Percentiles rank a stretch among this genome's conserved stretches.
These are phyloP conservation scores for Sebastes paucispinis DNA, from an alignment of 2,797 vertebrate species.

Conservation along the genomic window DNA sequence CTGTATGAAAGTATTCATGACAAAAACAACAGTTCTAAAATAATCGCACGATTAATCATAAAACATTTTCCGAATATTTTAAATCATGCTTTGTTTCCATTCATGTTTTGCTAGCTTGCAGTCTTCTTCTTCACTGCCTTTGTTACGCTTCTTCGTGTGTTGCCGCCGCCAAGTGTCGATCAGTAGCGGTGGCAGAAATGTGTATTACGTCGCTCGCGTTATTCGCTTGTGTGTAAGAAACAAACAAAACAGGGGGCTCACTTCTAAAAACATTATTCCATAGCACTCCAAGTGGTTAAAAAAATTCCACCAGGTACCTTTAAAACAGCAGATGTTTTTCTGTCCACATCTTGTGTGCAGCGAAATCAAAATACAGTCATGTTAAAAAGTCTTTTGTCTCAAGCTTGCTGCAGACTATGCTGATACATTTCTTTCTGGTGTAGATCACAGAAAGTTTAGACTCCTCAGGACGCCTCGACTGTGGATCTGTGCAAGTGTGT, in stretches of 20 bases:
- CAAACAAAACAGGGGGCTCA: too few relatives aligned
- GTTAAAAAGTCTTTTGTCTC: not conserved
- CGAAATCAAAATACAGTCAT: not conserved
- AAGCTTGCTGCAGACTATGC: not conserved
- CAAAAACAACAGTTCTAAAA: too few relatives aligned
- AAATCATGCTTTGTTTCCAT: too few relatives aligned
- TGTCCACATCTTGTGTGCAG: not conserved
- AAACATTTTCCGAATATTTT: too few relatives aligned
- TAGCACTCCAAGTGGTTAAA: not conserved
- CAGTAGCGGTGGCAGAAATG: not conserved
- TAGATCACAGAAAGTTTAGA: not conserved
- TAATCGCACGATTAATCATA: too few relatives aligned
- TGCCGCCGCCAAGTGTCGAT: not conserved
- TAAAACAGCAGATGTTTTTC: not conserved
- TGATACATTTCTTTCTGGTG: not conserved
- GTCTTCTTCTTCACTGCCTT: not conserved
- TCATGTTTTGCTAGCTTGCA: too few relatives aligned
- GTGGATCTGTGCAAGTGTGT: not conserved
- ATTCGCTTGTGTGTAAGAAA: not conserved
- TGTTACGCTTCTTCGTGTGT: not conserved
- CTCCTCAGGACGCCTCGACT: conserved; percentile 2
- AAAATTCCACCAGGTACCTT: not conserved
- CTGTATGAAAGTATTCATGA: too few relatives aligned
- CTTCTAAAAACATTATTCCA: not conserved
- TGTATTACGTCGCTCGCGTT: fast-evolving